These are phyloP conservation scores for Capromys pilorides DNA, from an alignment of 2,797 vertebrate genomes.

Conservation along the genomic window DNA sequence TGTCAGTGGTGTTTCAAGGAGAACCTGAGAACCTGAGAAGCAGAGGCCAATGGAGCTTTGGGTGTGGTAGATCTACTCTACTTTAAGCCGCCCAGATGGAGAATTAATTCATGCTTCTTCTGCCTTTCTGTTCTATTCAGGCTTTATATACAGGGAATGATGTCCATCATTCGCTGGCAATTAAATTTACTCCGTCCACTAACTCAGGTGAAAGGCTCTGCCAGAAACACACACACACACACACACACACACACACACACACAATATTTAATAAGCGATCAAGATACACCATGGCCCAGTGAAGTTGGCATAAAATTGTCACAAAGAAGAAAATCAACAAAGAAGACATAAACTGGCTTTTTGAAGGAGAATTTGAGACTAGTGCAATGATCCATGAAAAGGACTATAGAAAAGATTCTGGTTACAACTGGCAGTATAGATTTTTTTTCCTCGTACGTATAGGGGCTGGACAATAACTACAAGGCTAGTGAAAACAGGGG, in stretches of 20 bases:
- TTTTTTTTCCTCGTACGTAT: background rate
- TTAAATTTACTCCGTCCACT: background rate
- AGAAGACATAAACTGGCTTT: background rate
- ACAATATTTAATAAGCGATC: background rate
- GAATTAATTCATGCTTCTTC: background rate
- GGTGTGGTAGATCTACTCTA: background rate
- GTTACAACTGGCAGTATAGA: background rate
- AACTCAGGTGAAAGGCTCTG: background rate
- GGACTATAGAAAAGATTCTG: background rate
- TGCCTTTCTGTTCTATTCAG: background rate
- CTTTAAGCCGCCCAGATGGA: background rate
- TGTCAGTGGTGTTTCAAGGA: background rate
- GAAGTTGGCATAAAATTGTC: background rate
- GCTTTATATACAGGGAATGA: background rate
- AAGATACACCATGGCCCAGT: background rate
- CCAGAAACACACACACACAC: background rate
- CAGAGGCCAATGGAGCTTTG: background rate
- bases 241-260: background rate
- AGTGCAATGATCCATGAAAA: background rate
- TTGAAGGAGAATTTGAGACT: background rate
- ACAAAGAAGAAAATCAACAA: background rate
- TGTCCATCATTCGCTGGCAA: too few relatives aligned
- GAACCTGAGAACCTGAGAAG: too few relatives aligned
- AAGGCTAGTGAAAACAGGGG: conserved; percentile 3
- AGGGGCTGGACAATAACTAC: background rate